phyloP scores from a whole-genome alignment of 2,888 invertebrate genomes.

The Thymelicus sylvestris region DNA sequence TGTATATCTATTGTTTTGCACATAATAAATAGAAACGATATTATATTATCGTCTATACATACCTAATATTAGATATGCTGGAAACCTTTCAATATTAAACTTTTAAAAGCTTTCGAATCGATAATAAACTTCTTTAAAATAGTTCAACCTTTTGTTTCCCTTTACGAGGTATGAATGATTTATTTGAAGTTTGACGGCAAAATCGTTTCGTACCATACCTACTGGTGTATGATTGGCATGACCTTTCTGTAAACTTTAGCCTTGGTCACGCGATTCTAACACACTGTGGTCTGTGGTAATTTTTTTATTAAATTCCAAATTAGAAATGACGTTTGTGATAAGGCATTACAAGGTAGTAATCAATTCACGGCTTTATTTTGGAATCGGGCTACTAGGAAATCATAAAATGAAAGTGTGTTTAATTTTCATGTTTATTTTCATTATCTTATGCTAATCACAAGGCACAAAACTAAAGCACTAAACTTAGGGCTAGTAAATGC shows the following conservation, averaged over 20 bases:
- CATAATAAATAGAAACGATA: no score
- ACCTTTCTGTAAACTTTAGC: not conserved
- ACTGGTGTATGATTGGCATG: not conserved
- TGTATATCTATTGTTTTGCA: no score
- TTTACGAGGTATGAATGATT: not conserved
- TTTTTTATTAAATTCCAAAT: not conserved
- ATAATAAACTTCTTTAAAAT: no score
- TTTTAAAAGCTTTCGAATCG: not conserved
- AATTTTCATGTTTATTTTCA: slow-evolving; percentile 10
- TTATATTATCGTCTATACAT: no score
- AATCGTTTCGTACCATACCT: not conserved
- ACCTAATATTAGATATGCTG: no score
- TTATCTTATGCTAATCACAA: slow-evolving; percentile 21
- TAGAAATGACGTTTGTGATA: no score
- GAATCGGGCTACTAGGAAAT: not conserved
- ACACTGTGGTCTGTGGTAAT: not conserved
- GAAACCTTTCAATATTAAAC: no score
- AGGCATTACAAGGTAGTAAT: no score
- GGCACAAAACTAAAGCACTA: slow-evolving; percentile 24
- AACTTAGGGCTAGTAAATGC: slow-evolving; percentile 47
- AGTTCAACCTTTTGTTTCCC: not conserved
- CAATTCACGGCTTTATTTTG: no score
- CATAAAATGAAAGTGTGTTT: not conserved
- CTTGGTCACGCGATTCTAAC: slow-evolving; percentile 1
- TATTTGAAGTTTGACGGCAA: slow-evolving; percentile 8